A percentile compares a stretch with the other conserved stretches of the same genome.
Conservation (phyloP, 1,140 invertebrate species). For the Latrodectus geometricus region DNA sequence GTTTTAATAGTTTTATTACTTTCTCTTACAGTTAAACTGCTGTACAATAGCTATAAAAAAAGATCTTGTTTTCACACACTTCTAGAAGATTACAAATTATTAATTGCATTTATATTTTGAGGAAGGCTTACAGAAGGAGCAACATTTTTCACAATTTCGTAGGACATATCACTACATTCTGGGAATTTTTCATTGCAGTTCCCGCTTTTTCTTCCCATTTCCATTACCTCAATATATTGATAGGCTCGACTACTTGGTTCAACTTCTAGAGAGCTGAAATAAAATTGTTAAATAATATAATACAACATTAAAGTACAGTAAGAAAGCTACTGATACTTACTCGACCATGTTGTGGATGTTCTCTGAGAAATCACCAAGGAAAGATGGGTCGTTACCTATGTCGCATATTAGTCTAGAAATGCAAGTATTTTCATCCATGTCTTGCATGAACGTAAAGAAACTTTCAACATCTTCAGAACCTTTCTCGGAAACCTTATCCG, state of each 20-base stretch:
- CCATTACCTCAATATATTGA: slow-evolving; percentile 48
- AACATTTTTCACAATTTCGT: slow-evolving; percentile 46
- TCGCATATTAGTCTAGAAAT: slow-evolving; percentile 48
- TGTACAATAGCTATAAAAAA: too few species aligned
- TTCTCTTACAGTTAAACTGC: too few species aligned
- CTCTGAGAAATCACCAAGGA: slow-evolving; percentile 50
- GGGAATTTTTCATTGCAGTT: slow-evolving; percentile 19
- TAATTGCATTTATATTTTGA: slow-evolving; percentile 13
- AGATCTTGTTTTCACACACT: too few species aligned
- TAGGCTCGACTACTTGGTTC: slow-evolving; percentile 48
- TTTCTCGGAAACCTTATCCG: not conserved
- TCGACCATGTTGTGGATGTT: slow-evolving; percentile 40
- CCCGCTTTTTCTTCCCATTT: slow-evolving; percentile 33
- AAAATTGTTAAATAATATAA: not conserved
- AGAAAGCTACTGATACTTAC: not conserved
- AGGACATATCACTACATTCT: slow-evolving; percentile 22
- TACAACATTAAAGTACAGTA: not conserved
- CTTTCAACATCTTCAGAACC: slow-evolving; percentile 30
- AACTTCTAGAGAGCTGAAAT: slow-evolving; percentile 42
- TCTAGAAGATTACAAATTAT: too few species aligned
- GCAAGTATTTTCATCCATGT: slow-evolving; percentile 55
- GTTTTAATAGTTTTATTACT: too few species aligned
- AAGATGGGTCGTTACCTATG: slow-evolving; percentile 36
- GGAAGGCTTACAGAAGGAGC: slow-evolving; percentile 49
- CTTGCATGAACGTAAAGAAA: slow-evolving; percentile 43